Evolutionary conservation across 2,888 invertebrate species (phyloP).

Genomic region (Dasypolia templi): DNA sequence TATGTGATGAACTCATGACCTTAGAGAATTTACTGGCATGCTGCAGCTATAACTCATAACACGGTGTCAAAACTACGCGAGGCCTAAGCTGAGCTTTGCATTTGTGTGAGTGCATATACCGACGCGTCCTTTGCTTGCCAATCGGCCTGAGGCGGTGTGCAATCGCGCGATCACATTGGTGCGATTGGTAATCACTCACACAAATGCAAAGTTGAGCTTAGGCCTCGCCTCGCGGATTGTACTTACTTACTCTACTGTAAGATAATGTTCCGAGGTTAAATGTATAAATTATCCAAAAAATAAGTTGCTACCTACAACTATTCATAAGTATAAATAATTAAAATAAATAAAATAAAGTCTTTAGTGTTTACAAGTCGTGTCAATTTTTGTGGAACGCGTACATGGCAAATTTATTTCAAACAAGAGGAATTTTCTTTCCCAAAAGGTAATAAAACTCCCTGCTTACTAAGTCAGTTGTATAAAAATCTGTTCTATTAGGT

Average conservation of each 20-base stretch:
- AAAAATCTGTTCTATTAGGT: neutral
- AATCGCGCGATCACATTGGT: no score
- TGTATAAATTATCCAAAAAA: neutral
- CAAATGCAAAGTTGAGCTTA: no score
- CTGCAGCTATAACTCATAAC: constrained; percentile 6
- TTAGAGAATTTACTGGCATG: constrained; percentile 22
- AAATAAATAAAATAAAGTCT: no score
- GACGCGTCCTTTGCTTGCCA: no score
- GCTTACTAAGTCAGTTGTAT: neutral
- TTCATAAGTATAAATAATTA: neutral
- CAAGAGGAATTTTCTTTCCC: neutral
- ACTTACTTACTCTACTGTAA: neutral
- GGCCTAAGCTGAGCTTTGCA: no score
- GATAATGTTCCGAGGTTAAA: neutral
- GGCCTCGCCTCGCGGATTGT: no score
- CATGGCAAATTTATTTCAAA: neutral
- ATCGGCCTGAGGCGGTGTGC: no score
- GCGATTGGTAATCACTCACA: no score
- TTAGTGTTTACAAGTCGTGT: neutral
- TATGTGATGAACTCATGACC: constrained; percentile 25
- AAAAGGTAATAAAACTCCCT: neutral
- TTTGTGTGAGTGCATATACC: no score
- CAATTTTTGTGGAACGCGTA: neutral
- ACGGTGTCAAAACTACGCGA: neutral
- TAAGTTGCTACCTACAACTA: neutral